Conservation (phyloP, 1,140 invertebrate genomes). For the Trichoplusia ni region DNA sequence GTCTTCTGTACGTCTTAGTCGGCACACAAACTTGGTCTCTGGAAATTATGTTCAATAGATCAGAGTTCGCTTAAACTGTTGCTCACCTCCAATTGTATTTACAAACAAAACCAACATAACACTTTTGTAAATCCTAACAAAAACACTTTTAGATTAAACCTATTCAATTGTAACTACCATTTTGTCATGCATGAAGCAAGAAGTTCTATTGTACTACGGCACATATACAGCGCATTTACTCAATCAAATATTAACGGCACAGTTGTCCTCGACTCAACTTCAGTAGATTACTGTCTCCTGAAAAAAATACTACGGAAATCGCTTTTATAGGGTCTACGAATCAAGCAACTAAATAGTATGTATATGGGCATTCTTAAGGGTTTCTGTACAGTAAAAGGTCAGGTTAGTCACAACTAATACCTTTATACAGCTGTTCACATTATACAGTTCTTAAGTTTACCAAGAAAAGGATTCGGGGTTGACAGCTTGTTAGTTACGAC, state of each 20-base stretch:
- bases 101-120: not conserved
- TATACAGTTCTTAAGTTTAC: constrained; percentile 1
- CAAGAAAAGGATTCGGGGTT: not conserved
- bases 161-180: too few relatives aligned
- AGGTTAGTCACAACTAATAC: constrained; percentile 28
- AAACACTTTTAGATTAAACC: too few relatives aligned
- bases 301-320: too few relatives aligned
- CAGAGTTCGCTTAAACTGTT: constrained; percentile 1
- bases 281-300: too few relatives aligned
- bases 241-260: too few relatives aligned
- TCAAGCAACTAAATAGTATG: too few relatives aligned
- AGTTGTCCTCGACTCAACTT: too few relatives aligned
- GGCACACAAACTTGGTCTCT: constrained; percentile 90
- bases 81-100: not conserved
- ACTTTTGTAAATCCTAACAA: too few relatives aligned
- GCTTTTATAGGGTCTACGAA: too few relatives aligned
- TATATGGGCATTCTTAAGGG: not conserved
- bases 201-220: too few relatives aligned
- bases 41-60: constrained; percentile 39
- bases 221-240: too few relatives aligned
- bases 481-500: constrained; percentile 36
- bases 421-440: constrained; percentile 9
- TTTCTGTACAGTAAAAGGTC: not conserved
- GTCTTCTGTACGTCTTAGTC: constrained; percentile 82
- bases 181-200: too few relatives aligned